phyloP scores from a whole-genome alignment of 2,888 invertebrate species.

The Hydropsyche betteni region DNA sequence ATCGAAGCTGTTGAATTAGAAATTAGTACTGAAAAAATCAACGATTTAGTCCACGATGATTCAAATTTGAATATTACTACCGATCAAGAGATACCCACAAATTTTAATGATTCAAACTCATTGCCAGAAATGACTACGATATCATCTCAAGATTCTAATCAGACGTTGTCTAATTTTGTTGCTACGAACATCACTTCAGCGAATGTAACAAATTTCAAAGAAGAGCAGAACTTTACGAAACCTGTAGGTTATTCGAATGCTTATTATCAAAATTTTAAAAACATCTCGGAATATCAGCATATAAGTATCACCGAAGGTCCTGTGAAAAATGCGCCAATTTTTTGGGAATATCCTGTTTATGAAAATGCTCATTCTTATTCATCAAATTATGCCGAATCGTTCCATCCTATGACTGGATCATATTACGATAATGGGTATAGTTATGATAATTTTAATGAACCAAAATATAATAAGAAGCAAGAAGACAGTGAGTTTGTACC shows the following conservation, averaged over 20 bases:
- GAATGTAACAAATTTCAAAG: not conserved
- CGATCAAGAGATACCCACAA: not conserved
- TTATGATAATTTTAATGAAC: slow-evolving; percentile 23
- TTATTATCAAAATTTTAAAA: slow-evolving; percentile 46
- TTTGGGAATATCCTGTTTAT: not conserved
- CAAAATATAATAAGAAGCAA: slow-evolving; percentile 39
- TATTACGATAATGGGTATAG: slow-evolving; percentile 43
- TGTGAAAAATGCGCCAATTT: slow-evolving; percentile 14
- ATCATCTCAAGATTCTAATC: slow-evolving; percentile 1
- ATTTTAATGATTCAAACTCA: not conserved
- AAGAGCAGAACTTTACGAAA: not conserved
- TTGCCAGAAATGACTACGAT: not conserved
- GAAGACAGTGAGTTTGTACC: slow-evolving; percentile 48
- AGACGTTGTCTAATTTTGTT: not conserved
- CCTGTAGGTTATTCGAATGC: slow-evolving; percentile 44
- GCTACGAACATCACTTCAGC: not conserved
- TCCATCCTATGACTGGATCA: slow-evolving; percentile 39
- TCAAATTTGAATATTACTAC: slow-evolving; percentile 1
- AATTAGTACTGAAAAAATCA: not conserved
- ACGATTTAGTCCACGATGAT: not conserved
- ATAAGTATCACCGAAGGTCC: slow-evolving; percentile 47
- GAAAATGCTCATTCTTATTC: not conserved
- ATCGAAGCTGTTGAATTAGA: slow-evolving; percentile 36
- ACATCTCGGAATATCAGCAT: slow-evolving; percentile 45
- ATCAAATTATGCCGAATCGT: slow-evolving; percentile 11